phyloP scores from a whole-genome alignment of 2,888 invertebrate species.

The Zele albiditarsus region DNA sequence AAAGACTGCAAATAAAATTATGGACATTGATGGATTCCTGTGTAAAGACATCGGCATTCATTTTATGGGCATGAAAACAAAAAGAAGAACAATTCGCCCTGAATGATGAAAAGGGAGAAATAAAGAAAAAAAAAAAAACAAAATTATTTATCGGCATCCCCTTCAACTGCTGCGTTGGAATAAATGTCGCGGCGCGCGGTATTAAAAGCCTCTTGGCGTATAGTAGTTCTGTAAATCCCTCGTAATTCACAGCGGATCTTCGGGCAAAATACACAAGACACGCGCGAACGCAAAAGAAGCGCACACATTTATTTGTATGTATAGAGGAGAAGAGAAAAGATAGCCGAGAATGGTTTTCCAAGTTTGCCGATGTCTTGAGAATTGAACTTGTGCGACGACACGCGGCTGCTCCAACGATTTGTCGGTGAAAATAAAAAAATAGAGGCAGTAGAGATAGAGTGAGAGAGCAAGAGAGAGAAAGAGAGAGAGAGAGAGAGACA shows the following conservation, averaged over 20 bases:
- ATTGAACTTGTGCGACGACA: slow-evolving; percentile 32
- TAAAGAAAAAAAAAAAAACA: slow-evolving; percentile 22
- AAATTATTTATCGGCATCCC: slow-evolving; percentile 18
- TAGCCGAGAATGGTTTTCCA: slow-evolving; percentile 10
- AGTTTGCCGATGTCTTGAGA: slow-evolving; percentile 12
- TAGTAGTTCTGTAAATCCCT: slow-evolving; percentile 26
- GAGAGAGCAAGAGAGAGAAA: background rate
- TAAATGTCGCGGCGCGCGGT: slow-evolving; percentile 26
- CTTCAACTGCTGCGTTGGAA: slow-evolving; percentile 17
- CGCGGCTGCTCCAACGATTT: slow-evolving; percentile 57
- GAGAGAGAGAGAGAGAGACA: slow-evolving; percentile 46
- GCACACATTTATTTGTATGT: background rate
- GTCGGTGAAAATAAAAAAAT: slow-evolving; percentile 51
- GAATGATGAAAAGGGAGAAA: background rate
- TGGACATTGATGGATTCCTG: slow-evolving; percentile 14
- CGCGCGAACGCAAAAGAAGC: slow-evolving; percentile 38
- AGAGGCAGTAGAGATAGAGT: background rate
- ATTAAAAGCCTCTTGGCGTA: slow-evolving; percentile 43
- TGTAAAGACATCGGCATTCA: slow-evolving; percentile 23
- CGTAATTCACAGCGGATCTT: slow-evolving; percentile 44
- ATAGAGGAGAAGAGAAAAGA: slow-evolving; percentile 25
- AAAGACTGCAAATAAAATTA: slow-evolving; percentile 6
- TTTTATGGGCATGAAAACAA: background rate
- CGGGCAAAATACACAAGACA: slow-evolving; percentile 19
- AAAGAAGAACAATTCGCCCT: slow-evolving; percentile 27